Base-by-base conservation (phyloP, 2,888 invertebrate genomes). In the Helobdella robusta region DNA sequence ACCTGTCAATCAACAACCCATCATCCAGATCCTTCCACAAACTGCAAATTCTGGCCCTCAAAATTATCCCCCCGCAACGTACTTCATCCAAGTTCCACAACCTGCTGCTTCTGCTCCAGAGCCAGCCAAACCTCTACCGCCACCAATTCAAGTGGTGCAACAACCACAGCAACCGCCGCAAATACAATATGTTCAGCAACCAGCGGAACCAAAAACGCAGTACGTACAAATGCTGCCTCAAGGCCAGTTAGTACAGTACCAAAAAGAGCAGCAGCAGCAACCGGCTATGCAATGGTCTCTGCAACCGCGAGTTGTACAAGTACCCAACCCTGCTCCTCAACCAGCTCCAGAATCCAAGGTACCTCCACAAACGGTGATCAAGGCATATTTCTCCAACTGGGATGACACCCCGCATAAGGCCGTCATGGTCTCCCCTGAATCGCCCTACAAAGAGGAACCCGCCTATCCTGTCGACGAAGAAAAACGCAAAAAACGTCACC, bases 341-440 rank as follows among this genome's bases (percentile, higher is more conserved):
- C 50, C 8, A 6, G 20, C 20, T n/a, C 50, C n/a, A n/a, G 20
- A 50, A 50, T 25, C 50, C 50, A 6, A 11, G 11, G 11, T 11
- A 11, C 50, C 50, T 11, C 11, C 50, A 11, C 50, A 50, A 50
- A 6, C n/a, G 20, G 6, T 25, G 48, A 25, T 56, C 28, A 59
- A 34, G 28, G 68, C 60, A 2, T 71, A 71, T 62, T 71, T 71
- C 59, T 28, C 59, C 34, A 71, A 71, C 59, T 71, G 70, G 70
- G 65, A 66, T 40, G 59, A 32, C 25, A 65, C 59, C 32, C 54
- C 40, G 23, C 66, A 67, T 2, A 35, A 65, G 50, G 68, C 68
- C 1, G 62, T 71, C n/a, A 65, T 67, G 58, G 56, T 69, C 28
- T 67, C 60, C 30, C 66, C 66, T 28, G 66, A 60, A 36, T 54